Conservation (phyloP, 2,797 vertebrate genomes). For the Florisuga fusca region DNA sequence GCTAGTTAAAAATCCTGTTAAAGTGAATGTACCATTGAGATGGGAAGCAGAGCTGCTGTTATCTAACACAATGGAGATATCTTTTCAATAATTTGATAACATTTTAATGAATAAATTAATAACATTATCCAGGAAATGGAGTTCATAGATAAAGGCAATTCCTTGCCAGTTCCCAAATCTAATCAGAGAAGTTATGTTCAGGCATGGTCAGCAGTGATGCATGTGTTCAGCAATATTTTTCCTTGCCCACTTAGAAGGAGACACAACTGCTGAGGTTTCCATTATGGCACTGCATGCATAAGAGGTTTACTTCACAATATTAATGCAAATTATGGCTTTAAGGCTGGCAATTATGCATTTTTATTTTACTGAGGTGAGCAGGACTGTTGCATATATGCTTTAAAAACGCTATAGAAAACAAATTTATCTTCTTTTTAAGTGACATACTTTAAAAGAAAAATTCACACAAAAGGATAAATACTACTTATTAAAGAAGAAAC, state of each 20-base stretch:
- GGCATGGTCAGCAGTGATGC: background rate
- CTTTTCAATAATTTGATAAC: slow-evolving; percentile 64
- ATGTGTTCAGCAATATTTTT: background rate
- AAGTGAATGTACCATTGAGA: background rate
- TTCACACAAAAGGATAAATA: background rate
- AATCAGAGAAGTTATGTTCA: background rate
- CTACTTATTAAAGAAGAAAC: background rate
- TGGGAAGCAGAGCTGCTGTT: slow-evolving; percentile 39
- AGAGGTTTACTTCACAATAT: background rate
- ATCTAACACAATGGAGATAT: slow-evolving; percentile 32
- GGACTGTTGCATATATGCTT: background rate
- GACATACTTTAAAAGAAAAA: background rate
- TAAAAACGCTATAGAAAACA: background rate
- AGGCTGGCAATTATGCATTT: background rate
- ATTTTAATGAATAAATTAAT: slow-evolving; percentile 73
- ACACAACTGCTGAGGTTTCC: slow-evolving; percentile 11
- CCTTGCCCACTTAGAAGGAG: background rate
- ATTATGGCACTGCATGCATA: background rate
- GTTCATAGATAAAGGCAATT: slow-evolving; percentile 2
- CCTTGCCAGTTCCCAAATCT: background rate
- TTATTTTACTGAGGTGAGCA: slow-evolving; percentile 36
- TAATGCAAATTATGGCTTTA: slow-evolving; percentile 25
- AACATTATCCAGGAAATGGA: slow-evolving; percentile 43
- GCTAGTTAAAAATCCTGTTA: slow-evolving; percentile 37
- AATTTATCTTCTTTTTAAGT: background rate